Evolutionary conservation across 2,888 invertebrate species (phyloP), one percentile per base, ranked within the genome.

Genomic region (Drosophila niveifrons): DNA sequence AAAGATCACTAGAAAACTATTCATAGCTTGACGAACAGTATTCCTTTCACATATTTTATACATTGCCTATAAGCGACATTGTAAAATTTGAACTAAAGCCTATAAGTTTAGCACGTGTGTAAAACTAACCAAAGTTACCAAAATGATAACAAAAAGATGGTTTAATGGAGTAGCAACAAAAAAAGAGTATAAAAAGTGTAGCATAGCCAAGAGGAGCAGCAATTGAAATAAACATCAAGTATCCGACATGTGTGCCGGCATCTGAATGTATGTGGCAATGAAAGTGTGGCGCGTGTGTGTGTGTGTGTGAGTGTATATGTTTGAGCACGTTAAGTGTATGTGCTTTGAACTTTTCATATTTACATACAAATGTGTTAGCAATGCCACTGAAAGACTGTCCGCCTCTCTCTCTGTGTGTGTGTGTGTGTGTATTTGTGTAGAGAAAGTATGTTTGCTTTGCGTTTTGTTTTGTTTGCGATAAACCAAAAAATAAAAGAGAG

Each of bases 311-410:
- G 68, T 56, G 53, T 75, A 63, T 56, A 48, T 77, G 70, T 85
- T 73, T 85, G 71, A 77, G 78, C 58, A 82, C 75, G 78, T 65
- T 82, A 88, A 80, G 82, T 82, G 83, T 78, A 62, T 88, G 72
- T 88, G 82, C 83, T 83, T 88, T 83, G 86, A 83, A 83, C 82
- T 83, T 83, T 85, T 80, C 68, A 81, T 78, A 87, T 82, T 86
- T 78, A 73, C 84, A 84, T 81, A 81, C 75, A 81, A 80, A 78
- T 84, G 75, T 62, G 78, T 72, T 67, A 53, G 57, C 65, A 53
- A 15, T 62, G 36, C 23, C 18, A 18, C 39, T 29, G 28, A 7
- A 18, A 11, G 36, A 36, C 39, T 46, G 23, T 47, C 41, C 23
- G 23, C 17, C 15, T 13, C 36, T 61, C n/a, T 31, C 18, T 46